These are phyloP conservation scores for Physeter macrocephalus DNA, from an alignment of 2,113 vertebrate genomes.

Conservation along the genomic window DNA sequence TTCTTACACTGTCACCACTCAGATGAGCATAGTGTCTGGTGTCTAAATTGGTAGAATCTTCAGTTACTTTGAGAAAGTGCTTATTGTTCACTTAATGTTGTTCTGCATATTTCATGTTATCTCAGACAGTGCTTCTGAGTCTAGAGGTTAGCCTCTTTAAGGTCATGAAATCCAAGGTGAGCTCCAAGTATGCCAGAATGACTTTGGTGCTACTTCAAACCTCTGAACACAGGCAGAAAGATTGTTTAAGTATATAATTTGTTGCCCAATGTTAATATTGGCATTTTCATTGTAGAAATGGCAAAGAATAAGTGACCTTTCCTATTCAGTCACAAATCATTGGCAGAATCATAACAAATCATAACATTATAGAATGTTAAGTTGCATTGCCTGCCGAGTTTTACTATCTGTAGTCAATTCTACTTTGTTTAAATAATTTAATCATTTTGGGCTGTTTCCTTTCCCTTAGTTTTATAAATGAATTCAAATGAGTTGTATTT, in stretches of 20 bases:
- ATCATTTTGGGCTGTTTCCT: not conserved
- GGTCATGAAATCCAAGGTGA: not conserved
- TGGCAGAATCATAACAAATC: not conserved
- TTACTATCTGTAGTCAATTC: not conserved
- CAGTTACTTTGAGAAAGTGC: not conserved
- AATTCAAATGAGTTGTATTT: not conserved
- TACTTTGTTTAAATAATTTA: conserved; percentile 19
- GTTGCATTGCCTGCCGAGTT: not conserved
- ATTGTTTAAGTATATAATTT: not conserved
- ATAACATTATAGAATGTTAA: not conserved
- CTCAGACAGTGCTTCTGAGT: not conserved
- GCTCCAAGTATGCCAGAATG: not conserved
- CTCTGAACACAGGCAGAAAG: not conserved
- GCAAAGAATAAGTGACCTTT: not conserved
- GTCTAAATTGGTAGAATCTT: not conserved
- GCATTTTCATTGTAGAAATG: not conserved
- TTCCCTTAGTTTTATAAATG: not conserved
- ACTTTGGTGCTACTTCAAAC: not conserved
- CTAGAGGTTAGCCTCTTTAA: not conserved
- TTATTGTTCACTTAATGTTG: not conserved
- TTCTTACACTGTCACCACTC: not conserved
- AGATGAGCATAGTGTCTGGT: not conserved
- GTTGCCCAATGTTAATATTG: not conserved
- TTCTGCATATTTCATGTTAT: not conserved
- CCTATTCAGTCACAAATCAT: not conserved